Base-by-base conservation (phyloP, 1,140 invertebrate species). In the Dendrolimus kikuchii region DNA sequence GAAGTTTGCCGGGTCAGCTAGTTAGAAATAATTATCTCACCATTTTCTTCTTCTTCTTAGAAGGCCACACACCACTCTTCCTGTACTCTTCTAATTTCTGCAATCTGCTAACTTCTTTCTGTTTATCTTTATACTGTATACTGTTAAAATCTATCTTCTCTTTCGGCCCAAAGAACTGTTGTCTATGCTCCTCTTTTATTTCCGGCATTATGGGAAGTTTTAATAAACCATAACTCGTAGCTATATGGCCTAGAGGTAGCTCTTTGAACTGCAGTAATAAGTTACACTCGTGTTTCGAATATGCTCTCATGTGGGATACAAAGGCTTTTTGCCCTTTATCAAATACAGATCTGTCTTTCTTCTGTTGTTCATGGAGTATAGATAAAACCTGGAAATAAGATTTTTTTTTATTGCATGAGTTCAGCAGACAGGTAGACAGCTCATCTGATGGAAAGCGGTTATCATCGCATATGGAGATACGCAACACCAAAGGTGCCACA, bases 131-230 rank as follows among this genome's bases (percentile, higher is more conserved):
- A 73, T 96, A 99, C 9, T 91, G 84, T 60, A 99, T 93, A 9
- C 81, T 87, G 70, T 95, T 94, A 5, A 93, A 83, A 81, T 98
- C 93, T 23, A 96, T 86, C 10, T 81, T 60, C 48, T 87, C 77
- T 7, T 91, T 85, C 0, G 91, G 87, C 7, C 89, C 86, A 7
- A 88, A 60, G 77, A 98, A 98, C 61, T 90, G 91, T 6, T 88
- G 83, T 2, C 90, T 78, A 64, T 92, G 89, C 55, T 90, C 89
- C 41, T 91, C 91, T 74, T 94, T 96, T 0, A 98, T 81, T 89
- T 99, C 98, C 0, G 97, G 96, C 97, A 99, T 99, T 75, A 93
- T 92, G 0, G 98, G 98, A 62, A 99, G 85, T 74, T 93, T 93
- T 6, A 99, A 71, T 4, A 99, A 88, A 2, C 97, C 97, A 88